phyloP scores from a whole-genome alignment of 1,140 invertebrate genomes.

The Zaprionus taronus region DNA sequence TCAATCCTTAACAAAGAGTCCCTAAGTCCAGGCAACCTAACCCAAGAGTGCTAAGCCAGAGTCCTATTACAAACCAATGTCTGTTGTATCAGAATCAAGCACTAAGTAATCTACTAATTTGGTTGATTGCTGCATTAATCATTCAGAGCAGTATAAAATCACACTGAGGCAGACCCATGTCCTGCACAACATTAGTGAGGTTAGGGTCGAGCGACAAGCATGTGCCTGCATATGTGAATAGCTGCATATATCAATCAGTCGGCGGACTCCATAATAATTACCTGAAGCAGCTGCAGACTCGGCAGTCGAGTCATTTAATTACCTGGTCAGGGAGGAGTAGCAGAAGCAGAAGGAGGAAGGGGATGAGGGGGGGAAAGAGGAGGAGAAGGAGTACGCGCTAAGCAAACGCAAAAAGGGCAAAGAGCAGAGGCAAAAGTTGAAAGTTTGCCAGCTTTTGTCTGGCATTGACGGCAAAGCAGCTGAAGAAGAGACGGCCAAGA shows the following conservation, averaged over 20 bases:
- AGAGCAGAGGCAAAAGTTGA: slow-evolving; percentile 40
- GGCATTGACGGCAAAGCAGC: slow-evolving; percentile 21
- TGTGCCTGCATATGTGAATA: background rate
- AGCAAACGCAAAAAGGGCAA: slow-evolving; percentile 34
- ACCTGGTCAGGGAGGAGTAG: slow-evolving; percentile 30
- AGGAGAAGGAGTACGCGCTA: background rate
- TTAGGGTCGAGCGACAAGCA: background rate
- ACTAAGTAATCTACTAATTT: background rate
- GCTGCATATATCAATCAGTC: slow-evolving; percentile 22
- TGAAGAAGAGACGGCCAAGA: background rate
- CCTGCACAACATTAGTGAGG: background rate
- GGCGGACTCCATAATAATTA: slow-evolving; percentile 27
- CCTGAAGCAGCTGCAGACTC: slow-evolving; percentile 16
- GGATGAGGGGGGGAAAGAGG: background rate
- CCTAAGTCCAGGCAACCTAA: no score
- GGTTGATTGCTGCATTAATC: background rate
- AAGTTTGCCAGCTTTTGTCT: slow-evolving; percentile 48
- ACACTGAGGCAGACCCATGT: background rate
- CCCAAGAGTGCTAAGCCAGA: no score
- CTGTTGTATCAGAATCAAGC: background rate
- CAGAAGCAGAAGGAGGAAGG: slow-evolving; percentile 1
- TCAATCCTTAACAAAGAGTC: no score
- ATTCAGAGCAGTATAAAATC: background rate
- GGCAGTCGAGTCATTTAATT: slow-evolving; percentile 74
- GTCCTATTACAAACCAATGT: no score